Evolutionary conservation across 2,888 invertebrate genomes (phyloP).

Genomic region (Epistrophe grossulariae): DNA sequence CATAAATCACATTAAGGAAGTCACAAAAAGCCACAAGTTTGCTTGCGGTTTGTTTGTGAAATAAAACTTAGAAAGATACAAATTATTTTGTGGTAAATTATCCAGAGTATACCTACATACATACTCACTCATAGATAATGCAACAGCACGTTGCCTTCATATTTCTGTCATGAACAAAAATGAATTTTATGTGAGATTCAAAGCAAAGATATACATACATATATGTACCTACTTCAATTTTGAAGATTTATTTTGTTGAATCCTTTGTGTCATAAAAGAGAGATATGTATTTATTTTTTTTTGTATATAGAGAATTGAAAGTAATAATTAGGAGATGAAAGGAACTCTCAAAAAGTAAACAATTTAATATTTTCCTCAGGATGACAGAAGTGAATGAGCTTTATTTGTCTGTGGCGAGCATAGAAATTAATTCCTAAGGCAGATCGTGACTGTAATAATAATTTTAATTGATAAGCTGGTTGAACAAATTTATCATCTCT

Average conservation of each 20-base stretch:
- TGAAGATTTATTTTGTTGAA: slow-evolving; percentile 4
- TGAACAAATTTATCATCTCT: neutral
- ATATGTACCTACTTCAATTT: slow-evolving; percentile 14
- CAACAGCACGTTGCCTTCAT: slow-evolving; percentile 1
- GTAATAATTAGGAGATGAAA: slow-evolving; percentile 40
- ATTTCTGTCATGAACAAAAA: slow-evolving; percentile 14
- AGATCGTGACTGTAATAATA: slow-evolving; percentile 45
- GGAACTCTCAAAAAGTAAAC: slow-evolving; percentile 1
- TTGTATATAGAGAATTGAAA: neutral
- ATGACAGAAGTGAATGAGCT: slow-evolving; percentile 5
- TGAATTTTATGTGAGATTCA: neutral
- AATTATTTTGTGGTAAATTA: slow-evolving; percentile 40
- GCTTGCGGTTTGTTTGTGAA: slow-evolving; percentile 47
- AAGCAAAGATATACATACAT: slow-evolving; percentile 17
- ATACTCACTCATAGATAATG: neutral
- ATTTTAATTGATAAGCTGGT: neutral
- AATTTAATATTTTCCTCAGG: slow-evolving; percentile 4
- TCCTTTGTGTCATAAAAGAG: slow-evolving; percentile 15
- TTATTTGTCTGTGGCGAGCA: neutral
- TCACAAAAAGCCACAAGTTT: slow-evolving; percentile 41
- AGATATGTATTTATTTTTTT: slow-evolving; percentile 17
- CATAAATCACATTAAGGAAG: slow-evolving; percentile 66
- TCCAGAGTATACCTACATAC: neutral
- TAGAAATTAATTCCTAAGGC: slow-evolving; percentile 30
- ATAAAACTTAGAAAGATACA: slow-evolving; percentile 42